Base-by-base conservation (phyloP, 2,113 vertebrate species). In the Crotophaga sulcirostris region DNA sequence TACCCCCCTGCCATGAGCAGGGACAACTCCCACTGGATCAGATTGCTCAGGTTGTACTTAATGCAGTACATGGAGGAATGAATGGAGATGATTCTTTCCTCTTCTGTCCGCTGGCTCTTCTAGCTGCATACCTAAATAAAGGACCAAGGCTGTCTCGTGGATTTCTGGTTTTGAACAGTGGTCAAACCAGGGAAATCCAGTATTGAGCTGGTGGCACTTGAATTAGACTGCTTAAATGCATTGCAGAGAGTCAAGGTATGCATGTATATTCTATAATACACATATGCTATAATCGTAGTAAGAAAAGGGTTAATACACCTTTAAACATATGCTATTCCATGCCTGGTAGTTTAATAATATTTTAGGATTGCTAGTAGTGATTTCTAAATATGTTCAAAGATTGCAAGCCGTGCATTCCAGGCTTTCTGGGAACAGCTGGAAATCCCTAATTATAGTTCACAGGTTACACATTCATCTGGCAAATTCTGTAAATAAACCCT, bases 361-460 rank as follows among this genome's bases (percentile, higher is more conserved):
- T 97, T 97, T 95, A 97, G 93, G 85, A 95, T 97, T 97, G 90
- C 75, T 64, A 93, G 69, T 92, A 87, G 82, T 93, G 87, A 72
- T 92, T 97, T 95, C 94, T 86, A 96, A 97, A 93, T 84, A 77
- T 15, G 17, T 92, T 97, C 78, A 87, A 90, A 96, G 87, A 84
- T 96, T 90, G 72, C 60, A 94, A 95, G 81, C 92, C 95, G 67
- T 95, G 94, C 95, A 96, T 97, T 96, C 91, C 88, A 94, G 80
- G 66, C 89, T 97, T 97, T 98, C 96, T 97, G 78, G 75, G 96
- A 98, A 97, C 96, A 97, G 97, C 97, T 98, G 97, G 97, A 97
- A 97, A 97, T 94, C 93, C 93, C 92, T 97, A 97, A 97, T 98
- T 98, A 97, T 94, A 97, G 97, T 97, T 97, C 96, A 97, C 76